Conservation (phyloP, 2,888 invertebrate genomes). For the Cephus rjabovi region DNA sequence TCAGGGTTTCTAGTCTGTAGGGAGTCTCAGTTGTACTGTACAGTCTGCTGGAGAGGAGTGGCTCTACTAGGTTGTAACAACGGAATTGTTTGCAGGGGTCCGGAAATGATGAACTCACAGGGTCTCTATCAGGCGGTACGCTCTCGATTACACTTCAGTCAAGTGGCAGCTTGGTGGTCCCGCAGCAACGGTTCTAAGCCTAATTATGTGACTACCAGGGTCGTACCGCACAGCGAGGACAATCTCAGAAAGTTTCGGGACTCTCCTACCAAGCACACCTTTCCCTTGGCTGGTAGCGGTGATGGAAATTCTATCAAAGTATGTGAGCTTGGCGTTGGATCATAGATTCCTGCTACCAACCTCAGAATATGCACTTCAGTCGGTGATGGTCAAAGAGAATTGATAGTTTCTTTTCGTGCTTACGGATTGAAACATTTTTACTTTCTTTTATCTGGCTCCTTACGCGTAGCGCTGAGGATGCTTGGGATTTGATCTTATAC, state of each 20-base stretch:
- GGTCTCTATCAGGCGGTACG: conserved; percentile 92
- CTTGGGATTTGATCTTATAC: not conserved
- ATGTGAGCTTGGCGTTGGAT: conserved; percentile 62
- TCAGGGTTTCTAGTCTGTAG: not conserved
- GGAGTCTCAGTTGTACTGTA: not conserved
- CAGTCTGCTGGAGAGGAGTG: not conserved
- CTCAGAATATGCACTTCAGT: conserved; percentile 1
- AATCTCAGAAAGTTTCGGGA: conserved; percentile 61
- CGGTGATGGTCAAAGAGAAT: not conserved
- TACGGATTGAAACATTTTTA: not conserved
- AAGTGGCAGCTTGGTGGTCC: conserved; percentile 93
- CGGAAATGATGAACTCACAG: conserved; percentile 68
- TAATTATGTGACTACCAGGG: conserved; percentile 65
- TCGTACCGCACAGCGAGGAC: conserved; percentile 56
- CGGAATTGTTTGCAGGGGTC: conserved; percentile 42
- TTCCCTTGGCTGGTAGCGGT: conserved; percentile 78
- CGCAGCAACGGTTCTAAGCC: conserved; percentile 62
- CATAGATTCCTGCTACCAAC: not conserved
- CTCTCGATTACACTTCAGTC: conserved; percentile 96
- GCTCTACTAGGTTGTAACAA: not conserved
- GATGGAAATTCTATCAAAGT: conserved; percentile 73
- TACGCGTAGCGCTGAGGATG: not conserved
- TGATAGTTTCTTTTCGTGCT: not conserved
- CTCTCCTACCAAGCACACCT: conserved; percentile 75
- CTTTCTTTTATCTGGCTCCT: not conserved